Base-by-base conservation (phyloP, 1,140 invertebrate species). In the Bombus waltoni region DNA sequence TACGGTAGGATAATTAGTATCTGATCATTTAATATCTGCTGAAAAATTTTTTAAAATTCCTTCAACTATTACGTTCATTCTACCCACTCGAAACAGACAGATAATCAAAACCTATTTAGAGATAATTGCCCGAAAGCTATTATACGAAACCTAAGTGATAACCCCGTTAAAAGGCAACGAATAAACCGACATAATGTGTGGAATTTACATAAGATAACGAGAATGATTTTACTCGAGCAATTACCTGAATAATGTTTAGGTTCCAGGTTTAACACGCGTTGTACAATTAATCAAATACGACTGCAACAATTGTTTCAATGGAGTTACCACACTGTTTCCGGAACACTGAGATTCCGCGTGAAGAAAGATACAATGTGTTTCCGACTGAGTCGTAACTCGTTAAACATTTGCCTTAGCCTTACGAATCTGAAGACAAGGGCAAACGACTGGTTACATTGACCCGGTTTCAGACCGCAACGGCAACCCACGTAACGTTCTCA, bases 371-470 rank as follows among this genome's bases (percentile, higher is more conserved):
- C n/a, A 18, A 22, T 53, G 18, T 53, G 47, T 53, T 53, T 22
- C 47, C 47, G 18, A 53, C 47, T 53, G 22, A 53, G 18, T 53
- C 47, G 47, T 22, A 53, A 44, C 47, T 70, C 28, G 65, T 40
- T 68, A 66, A 32, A 62, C 32, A 15, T 86, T 88, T 85, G 62
- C 62, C 72, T 38, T 75, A 80, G 65, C 65, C 44, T 78, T 53
- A 70, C 65, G 62, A 86, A 86, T 78, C 81, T 13, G 44, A 75
- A 88, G 83, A 81, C 90, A 88, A 92, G 90, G 88, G 78, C 90
- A 85, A 81, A 35, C 70, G 57, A 47, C 77, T 83, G 47, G 72
- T 89, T 91, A 91, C 88, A 89, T 88, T 91, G 90, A 91, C 92
- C 87, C 81, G 74, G 88, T 91, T 92, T 25, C 47, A 71, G n/a